These are phyloP conservation scores for Ibycter americanus DNA, from an alignment of 2,797 vertebrate genomes.

Conservation along the genomic window DNA sequence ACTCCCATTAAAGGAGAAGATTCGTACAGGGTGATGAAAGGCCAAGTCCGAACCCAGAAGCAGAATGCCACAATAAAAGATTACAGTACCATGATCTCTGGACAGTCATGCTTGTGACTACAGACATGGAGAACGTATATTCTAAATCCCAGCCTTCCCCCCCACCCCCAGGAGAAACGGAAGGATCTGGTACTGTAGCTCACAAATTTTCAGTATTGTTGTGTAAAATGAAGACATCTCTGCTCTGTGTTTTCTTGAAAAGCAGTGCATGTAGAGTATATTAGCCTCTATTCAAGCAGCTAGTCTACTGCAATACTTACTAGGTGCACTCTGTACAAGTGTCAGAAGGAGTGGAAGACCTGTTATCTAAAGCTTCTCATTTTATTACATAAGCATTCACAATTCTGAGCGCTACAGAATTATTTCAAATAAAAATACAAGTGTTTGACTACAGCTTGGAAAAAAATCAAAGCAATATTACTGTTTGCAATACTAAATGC, in stretches of 20 bases:
- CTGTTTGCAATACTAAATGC: fast-evolving
- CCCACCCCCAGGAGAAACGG: fast-evolving
- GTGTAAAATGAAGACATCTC: background rate
- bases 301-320: no score
- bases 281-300: background rate
- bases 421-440: background rate
- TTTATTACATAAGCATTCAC: background rate
- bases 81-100: background rate
- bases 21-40: background rate
- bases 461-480: background rate
- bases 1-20: background rate
- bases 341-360: background rate
- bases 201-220: no score
- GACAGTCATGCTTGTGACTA: background rate
- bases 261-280: background rate
- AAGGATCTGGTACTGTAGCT: background rate
- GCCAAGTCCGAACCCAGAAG: background rate
- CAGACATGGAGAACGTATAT: background rate
- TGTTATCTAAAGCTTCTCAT: background rate
- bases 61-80: background rate
- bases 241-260: background rate
- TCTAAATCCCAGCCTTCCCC: background rate
- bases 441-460: background rate
- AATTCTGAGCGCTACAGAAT: fast-evolving
- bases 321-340: no score